These are phyloP conservation scores for Polydrusus pterygomalis DNA, from an alignment of 2,888 invertebrate species.

Conservation along the genomic window DNA sequence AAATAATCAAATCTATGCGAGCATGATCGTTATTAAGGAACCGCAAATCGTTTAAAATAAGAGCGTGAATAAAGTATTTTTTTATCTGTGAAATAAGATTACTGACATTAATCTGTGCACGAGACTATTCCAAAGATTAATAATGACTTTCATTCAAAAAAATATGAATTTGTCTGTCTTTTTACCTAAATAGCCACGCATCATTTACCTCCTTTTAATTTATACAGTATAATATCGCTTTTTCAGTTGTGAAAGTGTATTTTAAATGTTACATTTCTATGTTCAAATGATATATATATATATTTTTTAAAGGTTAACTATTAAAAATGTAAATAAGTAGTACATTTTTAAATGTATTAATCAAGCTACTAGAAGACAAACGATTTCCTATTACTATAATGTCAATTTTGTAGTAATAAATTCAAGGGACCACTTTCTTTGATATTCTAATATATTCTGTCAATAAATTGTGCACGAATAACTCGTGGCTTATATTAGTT, in stretches of 20 bases:
- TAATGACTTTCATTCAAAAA: not conserved
- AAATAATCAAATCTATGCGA: not conserved
- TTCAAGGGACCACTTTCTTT: no score
- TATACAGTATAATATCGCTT: not conserved
- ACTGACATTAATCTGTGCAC: not conserved
- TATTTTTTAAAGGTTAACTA: not conserved
- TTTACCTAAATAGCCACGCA: not conserved
- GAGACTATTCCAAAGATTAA: not conserved
- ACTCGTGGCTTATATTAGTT: no score
- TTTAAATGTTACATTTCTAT: conserved; percentile 10
- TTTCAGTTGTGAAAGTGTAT: conserved; percentile 9
- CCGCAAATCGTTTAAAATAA: conserved; percentile 2
- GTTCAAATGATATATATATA: not conserved
- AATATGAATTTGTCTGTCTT: not conserved
- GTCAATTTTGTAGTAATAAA: no score
- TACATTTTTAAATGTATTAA: no score
- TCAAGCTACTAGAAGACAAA: no score
- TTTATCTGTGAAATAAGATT: not conserved
- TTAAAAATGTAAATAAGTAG: not conserved
- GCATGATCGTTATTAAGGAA: not conserved
- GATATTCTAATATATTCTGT: no score
- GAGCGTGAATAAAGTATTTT: not conserved
- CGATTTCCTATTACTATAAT: no score
- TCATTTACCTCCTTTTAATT: conserved; percentile 1
- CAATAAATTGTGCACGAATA: no score